phyloP scores from a whole-genome alignment of 2,113 vertebrate genomes.

The Pedionomus torquatus region DNA sequence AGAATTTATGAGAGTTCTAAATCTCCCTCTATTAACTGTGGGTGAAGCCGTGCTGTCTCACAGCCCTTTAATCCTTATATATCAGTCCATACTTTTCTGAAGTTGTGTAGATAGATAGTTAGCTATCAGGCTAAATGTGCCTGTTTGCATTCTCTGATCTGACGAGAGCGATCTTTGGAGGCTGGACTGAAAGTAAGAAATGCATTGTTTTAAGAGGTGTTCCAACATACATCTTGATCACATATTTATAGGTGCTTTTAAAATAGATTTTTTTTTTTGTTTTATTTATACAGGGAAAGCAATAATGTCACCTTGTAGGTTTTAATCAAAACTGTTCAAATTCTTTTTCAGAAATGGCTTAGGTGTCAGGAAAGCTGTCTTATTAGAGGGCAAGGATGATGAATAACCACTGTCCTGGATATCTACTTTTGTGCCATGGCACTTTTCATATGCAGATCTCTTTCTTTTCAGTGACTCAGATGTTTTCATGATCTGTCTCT shows the following conservation, averaged over 20 bases:
- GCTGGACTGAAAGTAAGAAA: not conserved
- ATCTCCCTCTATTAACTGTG: not conserved
- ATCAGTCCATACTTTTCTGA: not conserved
- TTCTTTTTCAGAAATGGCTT: not conserved
- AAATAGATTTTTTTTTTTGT: not conserved
- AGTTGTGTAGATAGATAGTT: not conserved
- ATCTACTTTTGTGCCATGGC: not conserved
- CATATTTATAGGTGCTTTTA: not conserved
- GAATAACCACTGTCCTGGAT: not conserved
- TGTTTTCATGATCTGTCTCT: not conserved
- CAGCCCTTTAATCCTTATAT: not conserved
- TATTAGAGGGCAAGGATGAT: not conserved
- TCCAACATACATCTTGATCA: not conserved
- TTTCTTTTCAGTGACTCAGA: not conserved
- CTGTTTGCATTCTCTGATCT: not conserved
- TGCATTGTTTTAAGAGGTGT: not conserved
- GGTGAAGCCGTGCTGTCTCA: not conserved
- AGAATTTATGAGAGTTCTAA: not conserved
- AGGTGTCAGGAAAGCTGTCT: not conserved
- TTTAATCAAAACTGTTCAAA: not conserved
- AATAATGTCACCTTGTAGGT: not conserved
- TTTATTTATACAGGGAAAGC: too few species aligned
- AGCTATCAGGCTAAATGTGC: not conserved
- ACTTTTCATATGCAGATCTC: not conserved
- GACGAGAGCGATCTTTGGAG: not conserved